Base-by-base conservation (phyloP, 2,888 invertebrate species). In the Pterobdella sp. region DNA sequence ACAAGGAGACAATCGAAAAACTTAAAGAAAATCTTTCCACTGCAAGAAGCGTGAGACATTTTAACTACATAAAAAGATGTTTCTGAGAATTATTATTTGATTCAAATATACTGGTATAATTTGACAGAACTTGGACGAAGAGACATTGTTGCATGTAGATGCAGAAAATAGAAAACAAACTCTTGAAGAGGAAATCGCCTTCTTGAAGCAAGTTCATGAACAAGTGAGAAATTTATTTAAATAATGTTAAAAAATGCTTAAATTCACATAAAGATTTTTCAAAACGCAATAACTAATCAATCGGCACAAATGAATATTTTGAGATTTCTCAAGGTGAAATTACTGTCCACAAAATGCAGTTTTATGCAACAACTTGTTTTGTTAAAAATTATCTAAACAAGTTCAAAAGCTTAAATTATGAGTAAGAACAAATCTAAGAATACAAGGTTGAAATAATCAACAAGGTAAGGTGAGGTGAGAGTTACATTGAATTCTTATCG, bases 101-200 rank as follows among this genome's bases (percentile, higher is more conserved):
- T 14, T 56, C n/a, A 22, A 56, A 56, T 56, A 56, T 22, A 18
- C 7, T 56, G 26, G 18, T 56, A 56, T 56, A 14, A 42, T 42
- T 42, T 42, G 22, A 14, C 49, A 85, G 84, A 84, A 85, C 75
- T 79, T 86, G 76, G 85, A 86, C 79, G 84, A 84, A 75, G 86
- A 86, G 79, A 85, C 85, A 0, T 79, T 86, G 74, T 81, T 81
- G 75, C 83, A 85, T 68, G 82, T 86, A 76, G 84, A 85, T 75
- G 84, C 85, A 70, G 85, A 85, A 78, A 86, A 86, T 79, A 82
- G 84, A 74, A 79, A 84, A 71, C 85, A 85, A 79, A 85, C 85
- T 4, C 81, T 86, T 66, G 81, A 85, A 73, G 86, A 86, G 74
- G 84, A 86, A 77, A 81, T 86, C 77, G 84, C 85, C 76, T 85